A percentile compares a stretch with the other conserved stretches of the same genome.
Evolutionary conservation across 2,888 invertebrate genomes (phyloP).

Genomic region (Meandrusa payeni): DNA sequence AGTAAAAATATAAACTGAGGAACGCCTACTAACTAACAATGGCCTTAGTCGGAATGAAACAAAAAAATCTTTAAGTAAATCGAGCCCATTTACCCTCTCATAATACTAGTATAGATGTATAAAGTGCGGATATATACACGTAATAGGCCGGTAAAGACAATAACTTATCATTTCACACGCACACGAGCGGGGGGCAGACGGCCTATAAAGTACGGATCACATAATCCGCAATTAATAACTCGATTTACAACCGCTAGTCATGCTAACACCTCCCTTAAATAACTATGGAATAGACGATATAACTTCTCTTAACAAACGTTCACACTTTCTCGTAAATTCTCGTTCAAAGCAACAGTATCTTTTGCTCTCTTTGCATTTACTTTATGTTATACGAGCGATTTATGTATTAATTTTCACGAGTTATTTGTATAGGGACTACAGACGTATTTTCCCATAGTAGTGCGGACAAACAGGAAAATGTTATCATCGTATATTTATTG

Average conservation of each 20-base stretch:
- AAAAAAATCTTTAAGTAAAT: no score
- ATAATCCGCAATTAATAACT: slow-evolving; percentile 42
- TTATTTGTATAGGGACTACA: no score
- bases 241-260: slow-evolving; percentile 47
- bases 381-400: no score
- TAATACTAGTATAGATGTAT: slow-evolving; percentile 1
- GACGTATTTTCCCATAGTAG: no score
- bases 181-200: slow-evolving; percentile 26
- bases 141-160: slow-evolving; percentile 2
- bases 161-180: slow-evolving; percentile 9
- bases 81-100: slow-evolving; percentile 19
- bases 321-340: slow-evolving; percentile 7
- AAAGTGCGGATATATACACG: neutral
- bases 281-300: slow-evolving; percentile 24
- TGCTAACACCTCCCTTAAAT: slow-evolving; percentile 33
- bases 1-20: no score
- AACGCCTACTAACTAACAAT: no score
- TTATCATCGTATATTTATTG: no score
- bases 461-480: no score
- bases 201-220: slow-evolving; percentile 40
- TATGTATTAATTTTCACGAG: no score
- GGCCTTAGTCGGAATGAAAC: no score
- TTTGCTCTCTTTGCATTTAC: no score
- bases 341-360: neutral
- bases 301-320: slow-evolving; percentile 12